A percentile compares a stretch with the other conserved stretches of the same genome.
phyloP scores from a whole-genome alignment of 1,140 invertebrate genomes.

The Diachasma alloeum region DNA sequence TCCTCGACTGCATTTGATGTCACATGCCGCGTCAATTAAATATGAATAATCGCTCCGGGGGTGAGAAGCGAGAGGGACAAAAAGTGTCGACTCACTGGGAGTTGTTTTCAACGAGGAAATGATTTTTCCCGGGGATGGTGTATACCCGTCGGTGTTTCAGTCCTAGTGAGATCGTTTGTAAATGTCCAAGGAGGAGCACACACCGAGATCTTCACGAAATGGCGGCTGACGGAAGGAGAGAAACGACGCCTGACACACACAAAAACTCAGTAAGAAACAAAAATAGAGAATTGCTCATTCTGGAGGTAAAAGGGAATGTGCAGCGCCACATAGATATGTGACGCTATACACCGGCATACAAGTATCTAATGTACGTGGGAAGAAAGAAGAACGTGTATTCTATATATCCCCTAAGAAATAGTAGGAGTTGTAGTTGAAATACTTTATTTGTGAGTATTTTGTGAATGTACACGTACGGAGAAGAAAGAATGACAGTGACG shows the following conservation, averaged over 20 bases:
- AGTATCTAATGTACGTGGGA: not conserved
- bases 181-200: not conserved
- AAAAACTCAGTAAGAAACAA: constrained; percentile 10
- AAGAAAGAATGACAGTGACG: constrained; percentile 32
- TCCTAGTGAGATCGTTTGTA: constrained; percentile 18
- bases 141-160: not conserved
- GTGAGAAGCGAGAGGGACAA: not conserved
- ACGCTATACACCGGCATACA: not conserved
- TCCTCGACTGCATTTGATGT: not conserved
- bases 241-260: not conserved
- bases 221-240: not conserved
- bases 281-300: constrained; percentile 5
- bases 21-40: not conserved
- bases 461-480: not conserved
- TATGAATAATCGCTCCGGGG: not conserved
- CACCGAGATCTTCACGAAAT: not conserved
- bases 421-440: not conserved
- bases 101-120: constrained; percentile 23
- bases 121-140: constrained; percentile 17
- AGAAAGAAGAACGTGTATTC: not conserved
- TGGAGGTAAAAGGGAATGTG: not conserved
- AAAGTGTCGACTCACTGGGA: not conserved
- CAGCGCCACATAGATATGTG: not conserved
- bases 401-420: not conserved
- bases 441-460: not conserved